Conservation (phyloP, 1,140 invertebrate genomes). For the Whitmania pigra region DNA sequence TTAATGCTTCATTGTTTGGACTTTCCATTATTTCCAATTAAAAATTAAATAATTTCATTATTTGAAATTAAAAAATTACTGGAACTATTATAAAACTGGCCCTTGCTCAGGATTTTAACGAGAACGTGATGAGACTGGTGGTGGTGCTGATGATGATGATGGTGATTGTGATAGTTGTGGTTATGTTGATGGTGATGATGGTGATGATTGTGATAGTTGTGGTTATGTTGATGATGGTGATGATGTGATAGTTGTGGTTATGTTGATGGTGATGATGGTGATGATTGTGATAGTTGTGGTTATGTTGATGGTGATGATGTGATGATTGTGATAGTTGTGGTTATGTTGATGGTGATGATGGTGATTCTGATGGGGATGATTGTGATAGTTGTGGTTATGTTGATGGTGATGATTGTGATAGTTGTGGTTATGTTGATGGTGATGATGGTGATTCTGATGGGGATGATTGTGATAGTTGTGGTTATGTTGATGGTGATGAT, state of each 20-base stretch:
- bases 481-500: not conserved
- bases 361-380: not conserved
- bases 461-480: not conserved
- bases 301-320: not conserved
- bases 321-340: not conserved
- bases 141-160: not conserved
- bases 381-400: not conserved
- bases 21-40: too few species aligned
- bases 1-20: too few species aligned
- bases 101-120: too few species aligned
- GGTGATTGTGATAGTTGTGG: not conserved
- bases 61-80: too few species aligned
- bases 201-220: not conserved
- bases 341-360: not conserved
- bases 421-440: not conserved
- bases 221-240: not conserved
- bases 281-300: too few species aligned
- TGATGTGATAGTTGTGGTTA: not conserved
- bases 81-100: too few species aligned
- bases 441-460: not conserved
- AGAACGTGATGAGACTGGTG: not conserved
- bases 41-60: too few species aligned
- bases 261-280: too few species aligned
- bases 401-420: too few species aligned
- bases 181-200: not conserved